Percentiles rank a stretch among this genome's conserved stretches.
phyloP scores from a whole-genome alignment of 35 echinoderm and acorn worm genomes.

The Lytechinus pictus region DNA sequence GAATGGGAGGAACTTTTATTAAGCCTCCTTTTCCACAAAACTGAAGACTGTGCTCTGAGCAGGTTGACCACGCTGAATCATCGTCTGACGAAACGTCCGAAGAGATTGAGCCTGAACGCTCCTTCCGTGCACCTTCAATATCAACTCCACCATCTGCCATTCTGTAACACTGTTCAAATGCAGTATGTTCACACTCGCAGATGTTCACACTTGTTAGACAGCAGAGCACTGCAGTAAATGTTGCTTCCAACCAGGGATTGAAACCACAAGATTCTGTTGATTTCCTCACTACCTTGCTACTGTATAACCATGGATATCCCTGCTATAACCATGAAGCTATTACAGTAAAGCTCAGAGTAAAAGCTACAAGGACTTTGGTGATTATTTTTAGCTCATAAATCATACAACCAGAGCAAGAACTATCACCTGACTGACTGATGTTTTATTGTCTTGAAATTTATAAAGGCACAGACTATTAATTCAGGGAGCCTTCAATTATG shows the following conservation, averaged over 20 bases:
- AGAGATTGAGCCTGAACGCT: background rate
- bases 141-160: constrained; percentile 24
- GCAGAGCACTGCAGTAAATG: background rate
- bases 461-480: background rate
- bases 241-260: background rate
- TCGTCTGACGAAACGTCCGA: background rate
- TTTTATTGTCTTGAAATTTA: background rate
- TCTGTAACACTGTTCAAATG: background rate
- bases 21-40: background rate
- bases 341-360: too few species aligned
- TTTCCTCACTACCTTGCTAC: background rate
- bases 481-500: too few species aligned
- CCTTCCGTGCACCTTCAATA: background rate
- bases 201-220: background rate
- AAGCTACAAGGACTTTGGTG: background rate
- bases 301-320: background rate
- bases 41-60: constrained; percentile 12
- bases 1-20: background rate
- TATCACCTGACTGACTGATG: background rate
- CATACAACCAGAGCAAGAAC: background rate
- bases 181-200: background rate
- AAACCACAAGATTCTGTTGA: background rate
- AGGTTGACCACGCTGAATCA: background rate
- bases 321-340: background rate
- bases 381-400: background rate